A percentile compares a stretch with the other conserved stretches of the same genome.
These are phyloP conservation scores for Chiroxiphia lanceolata DNA, from an alignment of 2,797 vertebrate genomes.

Conservation along the genomic window DNA sequence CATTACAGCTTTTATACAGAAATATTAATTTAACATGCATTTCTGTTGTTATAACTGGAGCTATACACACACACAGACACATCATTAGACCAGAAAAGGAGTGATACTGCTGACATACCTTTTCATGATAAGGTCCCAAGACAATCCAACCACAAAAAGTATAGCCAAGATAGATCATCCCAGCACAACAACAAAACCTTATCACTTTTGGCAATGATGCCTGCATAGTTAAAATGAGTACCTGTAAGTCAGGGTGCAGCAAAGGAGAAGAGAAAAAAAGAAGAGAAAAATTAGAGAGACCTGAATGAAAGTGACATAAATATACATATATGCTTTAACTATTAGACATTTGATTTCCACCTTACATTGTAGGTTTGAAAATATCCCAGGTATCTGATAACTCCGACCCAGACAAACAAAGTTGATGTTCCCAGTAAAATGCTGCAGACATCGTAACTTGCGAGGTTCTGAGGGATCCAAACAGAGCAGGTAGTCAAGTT, in stretches of 20 bases:
- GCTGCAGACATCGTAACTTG: slow-evolving; percentile 95
- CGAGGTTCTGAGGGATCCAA: slow-evolving; percentile 83
- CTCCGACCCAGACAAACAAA: slow-evolving; percentile 93
- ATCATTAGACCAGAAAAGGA: neutral
- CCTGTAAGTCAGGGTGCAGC: slow-evolving; percentile 66
- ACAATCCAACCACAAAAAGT: slow-evolving; percentile 99
- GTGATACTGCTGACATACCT: slow-evolving; percentile 75
- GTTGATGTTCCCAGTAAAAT: slow-evolving; percentile 96
- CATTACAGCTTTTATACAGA: neutral
- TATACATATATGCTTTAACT: neutral
- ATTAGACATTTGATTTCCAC: neutral
- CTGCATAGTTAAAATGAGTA: slow-evolving; percentile 95
- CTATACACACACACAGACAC: neutral
- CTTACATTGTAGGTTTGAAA: slow-evolving; percentile 98
- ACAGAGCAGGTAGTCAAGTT: slow-evolving; percentile 4
- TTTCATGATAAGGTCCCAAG: slow-evolving; percentile 94
- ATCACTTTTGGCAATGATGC: slow-evolving; percentile 93
- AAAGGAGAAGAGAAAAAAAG: neutral
- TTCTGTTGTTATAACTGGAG: neutral
- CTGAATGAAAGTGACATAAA: too few relatives aligned
- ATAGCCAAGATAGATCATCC: slow-evolving; percentile 98
- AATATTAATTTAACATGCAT: neutral
- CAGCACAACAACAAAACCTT: slow-evolving; percentile 95
- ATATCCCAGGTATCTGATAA: slow-evolving; percentile 96
- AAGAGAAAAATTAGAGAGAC: neutral